Conservation (phyloP, 2,113 vertebrate genomes). For the Caretta caretta region DNA sequence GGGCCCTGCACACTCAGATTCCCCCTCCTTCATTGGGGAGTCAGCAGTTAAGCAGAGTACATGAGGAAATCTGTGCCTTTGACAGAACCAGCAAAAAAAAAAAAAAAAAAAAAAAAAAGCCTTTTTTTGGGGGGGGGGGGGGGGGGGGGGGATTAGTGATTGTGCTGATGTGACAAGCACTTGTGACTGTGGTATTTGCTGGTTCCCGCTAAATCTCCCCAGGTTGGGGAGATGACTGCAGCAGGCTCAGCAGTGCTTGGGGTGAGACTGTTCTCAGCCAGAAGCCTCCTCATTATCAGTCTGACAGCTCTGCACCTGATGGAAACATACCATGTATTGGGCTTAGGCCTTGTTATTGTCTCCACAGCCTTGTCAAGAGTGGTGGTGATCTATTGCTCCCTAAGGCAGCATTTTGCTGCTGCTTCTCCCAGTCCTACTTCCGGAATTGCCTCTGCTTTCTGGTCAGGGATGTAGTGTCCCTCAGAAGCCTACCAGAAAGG, state of each 20-base stretch:
- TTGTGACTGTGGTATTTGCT: neutral
- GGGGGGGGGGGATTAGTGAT: neutral
- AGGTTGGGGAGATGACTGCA: neutral
- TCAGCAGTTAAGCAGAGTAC: neutral
- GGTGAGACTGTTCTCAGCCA: neutral
- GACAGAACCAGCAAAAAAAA: neutral
- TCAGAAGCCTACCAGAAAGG: neutral
- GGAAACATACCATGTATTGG: neutral
- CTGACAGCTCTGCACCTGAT: neutral
- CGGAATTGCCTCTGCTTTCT: neutral
- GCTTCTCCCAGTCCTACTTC: neutral
- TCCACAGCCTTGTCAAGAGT: neutral
- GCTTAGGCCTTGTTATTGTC: neutral
- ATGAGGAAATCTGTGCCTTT: neutral
- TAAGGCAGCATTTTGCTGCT: neutral
- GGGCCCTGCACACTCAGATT: neutral
- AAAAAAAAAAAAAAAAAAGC: no score
- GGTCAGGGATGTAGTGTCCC: neutral
- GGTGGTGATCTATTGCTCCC: neutral
- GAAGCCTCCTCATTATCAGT: neutral
- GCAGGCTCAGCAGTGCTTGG: neutral
- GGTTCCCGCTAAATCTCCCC: neutral
- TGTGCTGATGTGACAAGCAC: fast-evolving
- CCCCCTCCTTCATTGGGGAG: neutral
- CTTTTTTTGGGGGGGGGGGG: no score